These are phyloP conservation scores for Caenorhabditis sp. DNA, from an alignment of 2,888 invertebrate genomes.

Conservation along the genomic window DNA sequence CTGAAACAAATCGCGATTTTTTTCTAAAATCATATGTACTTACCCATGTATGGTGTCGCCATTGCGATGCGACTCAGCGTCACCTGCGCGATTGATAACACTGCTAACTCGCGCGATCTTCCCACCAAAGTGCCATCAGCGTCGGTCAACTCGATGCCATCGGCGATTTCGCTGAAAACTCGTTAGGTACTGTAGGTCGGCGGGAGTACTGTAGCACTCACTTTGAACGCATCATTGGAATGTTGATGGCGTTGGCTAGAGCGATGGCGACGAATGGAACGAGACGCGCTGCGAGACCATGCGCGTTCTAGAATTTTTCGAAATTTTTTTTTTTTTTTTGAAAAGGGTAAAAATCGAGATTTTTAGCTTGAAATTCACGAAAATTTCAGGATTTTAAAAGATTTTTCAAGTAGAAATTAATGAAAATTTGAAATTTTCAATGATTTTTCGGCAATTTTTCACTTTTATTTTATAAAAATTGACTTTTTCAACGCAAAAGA, in stretches of 20 bases:
- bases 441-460: too few species aligned
- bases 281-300: conserved; percentile 83
- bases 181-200: neutral
- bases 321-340: too few species aligned
- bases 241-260: conserved; percentile 95
- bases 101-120: conserved; percentile 78
- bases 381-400: too few species aligned
- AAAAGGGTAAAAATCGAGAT: too few species aligned
- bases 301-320: conserved; percentile 71
- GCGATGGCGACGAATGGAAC: conserved; percentile 94
- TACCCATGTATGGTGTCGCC: conserved; percentile 94
- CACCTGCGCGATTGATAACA: conserved; percentile 85
- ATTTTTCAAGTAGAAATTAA: too few species aligned
- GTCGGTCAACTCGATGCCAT: conserved; percentile 45
- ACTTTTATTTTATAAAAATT: too few species aligned
- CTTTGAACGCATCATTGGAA: conserved; percentile 86
- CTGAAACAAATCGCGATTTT: conserved; percentile 71
- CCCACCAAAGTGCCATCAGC: conserved; percentile 42
- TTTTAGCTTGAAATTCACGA: too few species aligned
- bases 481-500: too few species aligned
- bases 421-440: too few species aligned
- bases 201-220: conserved; percentile 9
- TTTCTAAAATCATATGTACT: too few species aligned
- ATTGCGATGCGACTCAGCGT: conserved; percentile 86
- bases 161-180: conserved; percentile 44